A percentile compares a stretch with the other conserved stretches of the same genome.
These are phyloP conservation scores for Mirza zaza DNA, from an alignment of 2,113 vertebrate species.

Conservation along the genomic window DNA sequence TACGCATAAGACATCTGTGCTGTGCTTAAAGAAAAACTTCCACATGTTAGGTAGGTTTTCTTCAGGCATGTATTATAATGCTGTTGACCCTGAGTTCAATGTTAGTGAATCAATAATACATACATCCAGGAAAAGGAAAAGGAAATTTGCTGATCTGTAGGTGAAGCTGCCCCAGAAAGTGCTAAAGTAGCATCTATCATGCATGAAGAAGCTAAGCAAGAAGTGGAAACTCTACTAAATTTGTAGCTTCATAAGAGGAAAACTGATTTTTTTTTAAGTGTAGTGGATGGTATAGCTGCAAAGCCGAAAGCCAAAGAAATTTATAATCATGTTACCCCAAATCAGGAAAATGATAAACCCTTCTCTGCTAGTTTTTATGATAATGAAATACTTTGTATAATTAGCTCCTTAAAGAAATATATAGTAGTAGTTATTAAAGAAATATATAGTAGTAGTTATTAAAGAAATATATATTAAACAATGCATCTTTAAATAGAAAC, in stretches of 20 bases:
- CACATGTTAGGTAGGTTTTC: neutral
- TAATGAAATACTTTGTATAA: neutral
- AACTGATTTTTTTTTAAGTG: neutral
- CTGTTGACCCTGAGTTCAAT: neutral
- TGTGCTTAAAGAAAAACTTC: neutral
- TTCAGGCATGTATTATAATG: neutral
- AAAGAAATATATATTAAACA: neutral
- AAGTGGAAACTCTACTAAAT: neutral
- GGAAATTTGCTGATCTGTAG: neutral
- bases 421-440: neutral
- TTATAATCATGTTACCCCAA: neutral
- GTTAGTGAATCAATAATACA: neutral
- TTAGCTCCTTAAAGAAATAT: neutral
- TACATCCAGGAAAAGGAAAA: neutral
- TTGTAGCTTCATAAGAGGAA: neutral
- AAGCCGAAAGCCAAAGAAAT: neutral
- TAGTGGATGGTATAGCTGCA: neutral
- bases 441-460: neutral
- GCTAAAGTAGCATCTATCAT: neutral
- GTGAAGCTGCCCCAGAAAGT: neutral
- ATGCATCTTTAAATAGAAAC: neutral
- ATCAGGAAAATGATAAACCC: neutral
- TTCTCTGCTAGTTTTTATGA: neutral
- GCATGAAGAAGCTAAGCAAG: neutral
- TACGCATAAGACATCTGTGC: neutral